phyloP scores from a whole-genome alignment of 2,888 invertebrate species.

The Thymelicus sylvestris region DNA sequence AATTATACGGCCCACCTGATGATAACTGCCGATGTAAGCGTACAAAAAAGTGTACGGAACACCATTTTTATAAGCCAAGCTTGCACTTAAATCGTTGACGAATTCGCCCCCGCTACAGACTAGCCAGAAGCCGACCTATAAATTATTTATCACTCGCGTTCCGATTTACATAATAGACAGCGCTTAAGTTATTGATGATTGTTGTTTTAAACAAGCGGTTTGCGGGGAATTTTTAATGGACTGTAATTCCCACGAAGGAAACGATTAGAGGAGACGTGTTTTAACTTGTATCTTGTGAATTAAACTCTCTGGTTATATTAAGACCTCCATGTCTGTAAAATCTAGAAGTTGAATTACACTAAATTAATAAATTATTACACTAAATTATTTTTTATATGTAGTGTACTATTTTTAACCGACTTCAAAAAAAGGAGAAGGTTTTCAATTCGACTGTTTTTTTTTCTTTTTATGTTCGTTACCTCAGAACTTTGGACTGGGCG shows the following conservation, averaged over 20 bases:
- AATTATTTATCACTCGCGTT: slow-evolving; percentile 48
- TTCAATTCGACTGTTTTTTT: no score
- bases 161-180: slow-evolving; percentile 49
- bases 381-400: no score
- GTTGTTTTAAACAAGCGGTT: slow-evolving; percentile 40
- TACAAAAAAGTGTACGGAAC: not conserved
- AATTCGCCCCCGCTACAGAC: not conserved
- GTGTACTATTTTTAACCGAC: no score
- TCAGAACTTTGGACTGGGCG: no score
- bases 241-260: slow-evolving; percentile 21
- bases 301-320: slow-evolving; percentile 21
- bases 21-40: no score
- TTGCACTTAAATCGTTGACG: slow-evolving; percentile 1
- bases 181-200: slow-evolving; percentile 46
- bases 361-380: no score
- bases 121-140: slow-evolving; percentile 44
- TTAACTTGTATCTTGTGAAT: slow-evolving; percentile 8
- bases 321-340: no score
- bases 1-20: no score
- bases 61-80: not conserved
- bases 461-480: no score
- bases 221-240: slow-evolving; percentile 33
- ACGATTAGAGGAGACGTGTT: slow-evolving; percentile 11
- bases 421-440: no score
- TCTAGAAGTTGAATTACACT: no score